Conservation (phyloP, 2,888 invertebrate species). For the Agapostemon virescens region DNA sequence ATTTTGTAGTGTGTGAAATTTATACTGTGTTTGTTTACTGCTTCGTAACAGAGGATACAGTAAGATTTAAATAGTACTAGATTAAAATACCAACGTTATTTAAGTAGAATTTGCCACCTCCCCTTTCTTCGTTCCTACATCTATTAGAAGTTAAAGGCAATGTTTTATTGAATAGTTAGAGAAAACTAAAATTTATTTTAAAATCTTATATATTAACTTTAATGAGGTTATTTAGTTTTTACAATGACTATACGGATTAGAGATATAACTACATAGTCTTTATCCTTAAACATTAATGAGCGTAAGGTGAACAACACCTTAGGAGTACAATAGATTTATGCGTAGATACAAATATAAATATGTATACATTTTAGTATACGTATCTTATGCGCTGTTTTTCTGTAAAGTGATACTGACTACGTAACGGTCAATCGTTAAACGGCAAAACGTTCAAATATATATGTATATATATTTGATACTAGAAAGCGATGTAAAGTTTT, state of each 20-base stretch:
- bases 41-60: slow-evolving; percentile 45
- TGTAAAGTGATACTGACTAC: slow-evolving; percentile 44
- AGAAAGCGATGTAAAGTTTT: slow-evolving; percentile 9
- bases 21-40: slow-evolving; percentile 45
- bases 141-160: slow-evolving; percentile 35
- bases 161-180: slow-evolving; percentile 40
- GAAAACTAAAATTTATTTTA: slow-evolving; percentile 53
- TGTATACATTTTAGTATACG: slow-evolving; percentile 36
- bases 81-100: slow-evolving; percentile 44
- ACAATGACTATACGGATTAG: slow-evolving; percentile 62
- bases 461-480: not conserved
- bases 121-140: slow-evolving; percentile 2
- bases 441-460: slow-evolving; percentile 5
- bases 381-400: slow-evolving; percentile 39
- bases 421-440: slow-evolving; percentile 34
- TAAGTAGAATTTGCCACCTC: slow-evolving; percentile 28
- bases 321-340: slow-evolving; percentile 64
- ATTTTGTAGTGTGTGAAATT: not conserved
- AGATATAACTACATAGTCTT: slow-evolving; percentile 57
- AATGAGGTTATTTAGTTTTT: slow-evolving; percentile 62
- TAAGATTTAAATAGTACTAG: slow-evolving; percentile 34
- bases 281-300: slow-evolving; percentile 76
- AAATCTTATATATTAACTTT: slow-evolving; percentile 59
- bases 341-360: slow-evolving; percentile 45
- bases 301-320: slow-evolving; percentile 75